These are phyloP conservation scores for Patella pellucida DNA, from an alignment of 2,888 invertebrate genomes.

Conservation along the genomic window DNA sequence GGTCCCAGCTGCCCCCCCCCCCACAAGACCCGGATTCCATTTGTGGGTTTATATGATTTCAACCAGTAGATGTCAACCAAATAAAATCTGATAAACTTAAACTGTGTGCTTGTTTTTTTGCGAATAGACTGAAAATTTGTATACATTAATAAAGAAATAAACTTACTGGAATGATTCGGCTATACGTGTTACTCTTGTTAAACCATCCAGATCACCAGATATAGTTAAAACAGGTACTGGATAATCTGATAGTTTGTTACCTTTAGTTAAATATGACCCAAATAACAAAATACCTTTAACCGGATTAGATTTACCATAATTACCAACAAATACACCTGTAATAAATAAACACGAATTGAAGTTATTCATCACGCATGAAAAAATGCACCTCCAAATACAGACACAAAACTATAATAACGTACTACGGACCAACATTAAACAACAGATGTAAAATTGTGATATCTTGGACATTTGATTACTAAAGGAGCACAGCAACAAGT, in stretches of 20 bases:
- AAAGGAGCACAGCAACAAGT: too few relatives aligned
- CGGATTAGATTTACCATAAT: conserved; percentile 37
- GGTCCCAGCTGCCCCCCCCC: too few relatives aligned
- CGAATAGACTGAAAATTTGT: background rate
- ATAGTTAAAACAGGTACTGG: conserved; percentile 54
- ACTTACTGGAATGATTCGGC: conserved; percentile 50
- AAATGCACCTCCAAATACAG: too few relatives aligned
- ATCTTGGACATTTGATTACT: background rate
- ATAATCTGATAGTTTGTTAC: conserved; percentile 41
- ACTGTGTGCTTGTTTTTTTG: background rate
- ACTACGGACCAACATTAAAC: too few relatives aligned
- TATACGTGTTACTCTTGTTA: conserved; percentile 52
- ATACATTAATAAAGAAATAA: background rate
- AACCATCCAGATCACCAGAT: conserved; percentile 60
- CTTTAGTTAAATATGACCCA: conserved; percentile 48
- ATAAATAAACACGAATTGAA: background rate
- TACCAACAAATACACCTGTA: conserved; percentile 46
- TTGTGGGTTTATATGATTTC: too few relatives aligned
- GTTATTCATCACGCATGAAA: background rate
- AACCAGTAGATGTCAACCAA: too few relatives aligned
- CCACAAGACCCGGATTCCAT: too few relatives aligned
- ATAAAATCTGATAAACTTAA: too few relatives aligned
- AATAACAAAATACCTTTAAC: conserved; percentile 50
- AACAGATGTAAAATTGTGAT: too few relatives aligned
- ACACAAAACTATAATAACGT: too few relatives aligned